Evolutionary conservation across 1,140 invertebrate species (phyloP).

Genomic region (Drosophila nannoptera): DNA sequence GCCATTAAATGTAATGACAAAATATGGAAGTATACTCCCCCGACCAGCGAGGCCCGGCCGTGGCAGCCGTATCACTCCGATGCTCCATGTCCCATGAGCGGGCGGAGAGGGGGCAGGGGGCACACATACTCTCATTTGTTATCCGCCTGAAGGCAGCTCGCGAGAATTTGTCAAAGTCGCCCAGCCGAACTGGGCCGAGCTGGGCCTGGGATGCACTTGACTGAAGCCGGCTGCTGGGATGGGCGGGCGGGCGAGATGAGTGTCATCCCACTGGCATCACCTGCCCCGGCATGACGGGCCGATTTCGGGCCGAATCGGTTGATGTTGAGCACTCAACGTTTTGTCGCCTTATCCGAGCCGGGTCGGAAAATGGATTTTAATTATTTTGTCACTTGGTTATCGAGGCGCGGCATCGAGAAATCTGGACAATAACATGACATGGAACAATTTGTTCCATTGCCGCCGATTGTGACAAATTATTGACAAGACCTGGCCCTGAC

Average conservation of each 20-base stretch:
- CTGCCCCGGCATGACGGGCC: slow-evolving; percentile 55
- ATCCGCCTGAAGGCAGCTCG: slow-evolving; percentile 6
- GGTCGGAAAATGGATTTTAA: slow-evolving; percentile 60
- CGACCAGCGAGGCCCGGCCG: slow-evolving; percentile 2
- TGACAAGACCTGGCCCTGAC: slow-evolving; percentile 52
- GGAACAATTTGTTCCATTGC: slow-evolving; percentile 73
- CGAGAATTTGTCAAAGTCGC: slow-evolving; percentile 53
- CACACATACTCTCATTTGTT: slow-evolving; percentile 34
- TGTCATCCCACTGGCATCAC: neutral
- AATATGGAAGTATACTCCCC: slow-evolving; percentile 42
- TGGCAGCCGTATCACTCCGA: slow-evolving; percentile 35
- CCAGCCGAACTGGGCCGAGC: too few species aligned
- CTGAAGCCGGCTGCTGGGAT: slow-evolving; percentile 12
- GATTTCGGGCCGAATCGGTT: slow-evolving; percentile 30
- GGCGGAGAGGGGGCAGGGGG: slow-evolving; percentile 25
- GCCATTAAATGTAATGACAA: slow-evolving; percentile 74
- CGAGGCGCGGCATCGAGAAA: slow-evolving; percentile 58
- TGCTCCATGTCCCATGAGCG: too few species aligned
- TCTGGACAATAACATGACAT: slow-evolving; percentile 78
- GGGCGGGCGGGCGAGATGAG: too few species aligned
- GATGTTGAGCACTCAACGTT: slow-evolving; percentile 44
- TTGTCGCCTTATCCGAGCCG: slow-evolving; percentile 50
- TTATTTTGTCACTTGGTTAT: slow-evolving; percentile 78
- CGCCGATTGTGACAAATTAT: slow-evolving; percentile 78
- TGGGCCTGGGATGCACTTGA: too few species aligned